A percentile compares a stretch with the other conserved stretches of the same genome.
Conservation (phyloP, 2,113 vertebrate species). For the Merops nubicus region DNA sequence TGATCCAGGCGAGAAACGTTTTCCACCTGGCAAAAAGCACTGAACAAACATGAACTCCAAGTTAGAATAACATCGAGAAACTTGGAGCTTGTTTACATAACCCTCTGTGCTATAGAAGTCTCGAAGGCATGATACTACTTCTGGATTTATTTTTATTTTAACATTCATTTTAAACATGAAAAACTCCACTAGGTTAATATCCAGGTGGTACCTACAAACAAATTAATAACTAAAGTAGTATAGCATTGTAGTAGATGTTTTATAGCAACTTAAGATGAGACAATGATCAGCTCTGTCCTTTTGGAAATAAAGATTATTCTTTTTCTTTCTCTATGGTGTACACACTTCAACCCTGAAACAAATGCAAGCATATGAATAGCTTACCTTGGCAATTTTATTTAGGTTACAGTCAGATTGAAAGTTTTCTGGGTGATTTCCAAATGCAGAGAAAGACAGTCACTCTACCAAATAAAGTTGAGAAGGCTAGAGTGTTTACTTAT, state of each 20-base stretch:
- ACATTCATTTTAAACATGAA: background rate
- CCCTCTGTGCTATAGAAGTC: background rate
- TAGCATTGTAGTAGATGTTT: background rate
- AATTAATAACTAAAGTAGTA: background rate
- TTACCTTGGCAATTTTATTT: background rate
- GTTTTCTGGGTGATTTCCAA: background rate
- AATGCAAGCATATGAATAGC: background rate
- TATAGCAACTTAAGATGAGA: background rate
- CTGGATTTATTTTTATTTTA: background rate
- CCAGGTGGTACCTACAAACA: background rate
- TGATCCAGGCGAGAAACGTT: conserved; percentile 87
- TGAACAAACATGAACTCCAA: conserved; percentile 72
- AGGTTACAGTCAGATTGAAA: background rate
- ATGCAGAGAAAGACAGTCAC: background rate
- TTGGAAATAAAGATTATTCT: background rate
- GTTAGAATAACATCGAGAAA: conserved; percentile 42
- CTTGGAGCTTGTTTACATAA: background rate
- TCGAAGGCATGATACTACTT: background rate
- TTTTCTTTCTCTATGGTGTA: background rate
- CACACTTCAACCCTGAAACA: background rate
- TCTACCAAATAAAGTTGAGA: background rate
- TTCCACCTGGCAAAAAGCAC: conserved; percentile 87
- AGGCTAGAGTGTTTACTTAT: background rate
- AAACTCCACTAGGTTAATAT: background rate
- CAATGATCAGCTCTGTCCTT: background rate